A percentile compares a stretch with the other conserved stretches of the same genome.
phyloP scores from a whole-genome alignment of 2,888 invertebrate species.

The Pheosia gnoma region DNA sequence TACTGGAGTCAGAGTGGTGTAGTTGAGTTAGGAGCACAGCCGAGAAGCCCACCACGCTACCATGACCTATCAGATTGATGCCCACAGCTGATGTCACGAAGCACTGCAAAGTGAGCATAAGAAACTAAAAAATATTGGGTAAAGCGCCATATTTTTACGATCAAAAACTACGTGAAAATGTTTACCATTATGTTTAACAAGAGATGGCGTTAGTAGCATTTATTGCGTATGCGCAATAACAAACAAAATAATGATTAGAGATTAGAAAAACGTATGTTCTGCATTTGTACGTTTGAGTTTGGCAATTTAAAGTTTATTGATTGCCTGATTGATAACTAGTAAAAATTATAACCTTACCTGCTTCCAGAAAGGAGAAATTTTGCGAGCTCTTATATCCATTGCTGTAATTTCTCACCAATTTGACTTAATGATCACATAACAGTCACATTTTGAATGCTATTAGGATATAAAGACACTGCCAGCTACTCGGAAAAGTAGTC shows the following conservation, averaged over 20 bases:
- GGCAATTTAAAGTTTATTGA: no score
- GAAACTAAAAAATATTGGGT: background rate
- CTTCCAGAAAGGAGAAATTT: constrained; percentile 25
- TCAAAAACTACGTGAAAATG: background rate
- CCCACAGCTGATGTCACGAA: constrained; percentile 59
- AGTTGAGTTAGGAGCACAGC: constrained; percentile 84
- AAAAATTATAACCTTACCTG: constrained; percentile 18
- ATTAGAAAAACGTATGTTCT: no score
- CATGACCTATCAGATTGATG: constrained; percentile 59
- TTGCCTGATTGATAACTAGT: no score
- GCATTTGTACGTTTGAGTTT: no score
- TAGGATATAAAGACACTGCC: background rate
- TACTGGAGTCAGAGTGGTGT: constrained; percentile 54
- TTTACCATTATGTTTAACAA: background rate
- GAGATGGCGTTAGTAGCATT: background rate
- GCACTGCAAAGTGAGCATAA: constrained; percentile 45
- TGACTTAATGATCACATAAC: background rate
- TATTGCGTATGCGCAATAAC: background rate
- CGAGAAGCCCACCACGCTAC: constrained; percentile 78
- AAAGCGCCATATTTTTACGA: background rate
- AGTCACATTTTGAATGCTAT: background rate
- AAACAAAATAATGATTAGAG: background rate
- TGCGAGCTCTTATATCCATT: constrained; percentile 12
- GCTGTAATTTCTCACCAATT: background rate
- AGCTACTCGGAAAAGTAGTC: background rate